Conservation (phyloP, 2,888 invertebrate genomes). For the Andrena camellia region DNA sequence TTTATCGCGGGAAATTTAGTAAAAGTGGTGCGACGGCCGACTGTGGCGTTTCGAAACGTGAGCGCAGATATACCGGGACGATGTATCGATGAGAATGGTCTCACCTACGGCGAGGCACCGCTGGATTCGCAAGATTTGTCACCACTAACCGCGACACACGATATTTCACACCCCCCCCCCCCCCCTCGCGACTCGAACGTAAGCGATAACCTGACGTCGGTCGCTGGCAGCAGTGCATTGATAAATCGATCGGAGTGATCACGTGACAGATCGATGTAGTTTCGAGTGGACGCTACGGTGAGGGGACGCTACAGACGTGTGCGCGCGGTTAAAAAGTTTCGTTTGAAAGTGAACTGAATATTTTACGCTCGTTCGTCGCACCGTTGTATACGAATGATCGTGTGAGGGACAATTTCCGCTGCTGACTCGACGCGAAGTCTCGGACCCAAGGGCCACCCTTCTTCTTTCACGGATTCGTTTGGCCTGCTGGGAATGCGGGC, state of each 20-base stretch:
- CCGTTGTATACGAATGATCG: not conserved
- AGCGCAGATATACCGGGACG: not conserved
- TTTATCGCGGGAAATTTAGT: not conserved
- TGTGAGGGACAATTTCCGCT: not conserved
- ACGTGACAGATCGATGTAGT: slow-evolving; percentile 16
- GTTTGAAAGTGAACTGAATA: slow-evolving; percentile 11
- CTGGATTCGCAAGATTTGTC: not conserved
- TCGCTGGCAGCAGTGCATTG: not conserved
- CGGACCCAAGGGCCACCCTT: not conserved
- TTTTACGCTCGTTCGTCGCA: not conserved
- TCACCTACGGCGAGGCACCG: not conserved
- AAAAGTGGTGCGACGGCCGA: slow-evolving; percentile 22
- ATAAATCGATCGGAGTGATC: slow-evolving; percentile 35
- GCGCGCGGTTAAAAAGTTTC: slow-evolving; percentile 3
- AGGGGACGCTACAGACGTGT: not conserved
- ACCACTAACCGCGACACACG: too few species aligned
- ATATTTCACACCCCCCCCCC: too few species aligned
- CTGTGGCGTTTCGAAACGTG: not conserved
- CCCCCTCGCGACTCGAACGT: too few species aligned
- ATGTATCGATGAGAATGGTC: not conserved
- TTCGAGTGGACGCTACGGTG: not conserved
- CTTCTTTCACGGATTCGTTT: slow-evolving; percentile 3
- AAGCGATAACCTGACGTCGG: too few species aligned
- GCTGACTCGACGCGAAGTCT: not conserved
- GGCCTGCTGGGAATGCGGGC: not conserved